Conservation (phyloP, 1,140 invertebrate genomes). For the Macrosteles quadrilineatus region DNA sequence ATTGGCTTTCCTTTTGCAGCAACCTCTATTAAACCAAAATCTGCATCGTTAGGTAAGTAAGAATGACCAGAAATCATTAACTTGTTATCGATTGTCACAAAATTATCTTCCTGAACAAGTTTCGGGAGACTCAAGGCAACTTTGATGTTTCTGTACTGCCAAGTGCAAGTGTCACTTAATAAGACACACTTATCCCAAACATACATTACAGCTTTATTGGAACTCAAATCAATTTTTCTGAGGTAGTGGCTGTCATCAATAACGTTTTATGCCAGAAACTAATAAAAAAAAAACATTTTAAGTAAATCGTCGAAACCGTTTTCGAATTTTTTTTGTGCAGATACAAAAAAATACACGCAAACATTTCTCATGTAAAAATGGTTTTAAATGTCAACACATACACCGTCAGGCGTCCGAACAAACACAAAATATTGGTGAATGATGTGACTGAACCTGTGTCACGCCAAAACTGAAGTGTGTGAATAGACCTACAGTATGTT, state of each 20-base stretch:
- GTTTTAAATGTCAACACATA: too few relatives aligned
- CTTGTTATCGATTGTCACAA: slow-evolving; percentile 20
- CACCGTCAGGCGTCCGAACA: too few relatives aligned
- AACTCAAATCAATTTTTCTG: slow-evolving; percentile 31
- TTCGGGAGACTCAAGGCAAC: slow-evolving; percentile 37
- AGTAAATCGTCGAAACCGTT: too few relatives aligned
- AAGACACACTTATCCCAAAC: slow-evolving; percentile 38
- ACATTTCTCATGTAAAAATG: too few relatives aligned
- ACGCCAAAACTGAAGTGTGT: too few relatives aligned
- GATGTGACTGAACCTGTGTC: too few relatives aligned
- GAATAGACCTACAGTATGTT: too few relatives aligned
- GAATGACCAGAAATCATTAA: slow-evolving; percentile 31
- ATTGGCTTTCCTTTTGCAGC: slow-evolving; percentile 15
- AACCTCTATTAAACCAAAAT: slow-evolving; percentile 29
- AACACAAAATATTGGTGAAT: too few relatives aligned
- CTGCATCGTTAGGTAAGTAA: slow-evolving; percentile 32
- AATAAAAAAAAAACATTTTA: too few relatives aligned
- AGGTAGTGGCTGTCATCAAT: slow-evolving; percentile 34
- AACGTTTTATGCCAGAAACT: too few relatives aligned
- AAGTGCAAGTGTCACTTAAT: slow-evolving; percentile 30
- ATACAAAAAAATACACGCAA: too few relatives aligned
- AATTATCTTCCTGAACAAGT: slow-evolving; percentile 26
- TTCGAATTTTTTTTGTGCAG: too few relatives aligned
- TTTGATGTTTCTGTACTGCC: slow-evolving; percentile 34
- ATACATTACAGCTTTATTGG: slow-evolving; percentile 36